Percentiles rank a stretch among this genome's conserved stretches.
These are phyloP conservation scores for Brachyistius frenatus DNA, from an alignment of 2,113 vertebrate species.

Conservation along the genomic window DNA sequence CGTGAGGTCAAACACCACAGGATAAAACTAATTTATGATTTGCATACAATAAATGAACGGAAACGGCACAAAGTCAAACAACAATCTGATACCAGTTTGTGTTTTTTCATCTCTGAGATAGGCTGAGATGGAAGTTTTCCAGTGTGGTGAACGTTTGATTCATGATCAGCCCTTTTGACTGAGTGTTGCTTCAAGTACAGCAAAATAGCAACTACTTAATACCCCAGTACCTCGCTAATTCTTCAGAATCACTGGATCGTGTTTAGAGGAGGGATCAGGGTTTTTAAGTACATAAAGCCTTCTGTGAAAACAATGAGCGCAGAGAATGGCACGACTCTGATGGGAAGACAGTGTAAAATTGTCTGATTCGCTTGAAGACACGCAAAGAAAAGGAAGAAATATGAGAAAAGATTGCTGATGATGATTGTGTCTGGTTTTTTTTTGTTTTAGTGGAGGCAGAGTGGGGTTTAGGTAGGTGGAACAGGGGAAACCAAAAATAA, in stretches of 20 bases:
- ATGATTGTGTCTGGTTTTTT: constrained; percentile 59
- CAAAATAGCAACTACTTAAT: constrained; percentile 33
- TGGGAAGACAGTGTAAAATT: constrained; percentile 71
- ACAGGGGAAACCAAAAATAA: background rate
- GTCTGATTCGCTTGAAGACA: constrained; percentile 71
- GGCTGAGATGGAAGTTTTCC: background rate
- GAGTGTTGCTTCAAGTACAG: background rate
- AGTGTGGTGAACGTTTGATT: constrained; percentile 26
- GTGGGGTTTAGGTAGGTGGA: constrained; percentile 17
- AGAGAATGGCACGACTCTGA: constrained; percentile 56
- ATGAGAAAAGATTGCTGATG: constrained; percentile 61
- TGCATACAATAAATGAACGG: background rate
- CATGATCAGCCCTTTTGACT: constrained; percentile 40
- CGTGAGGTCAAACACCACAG: background rate
- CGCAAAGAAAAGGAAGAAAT: constrained; percentile 64
- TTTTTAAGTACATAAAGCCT: constrained; percentile 61
- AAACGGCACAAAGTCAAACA: constrained; percentile 1
- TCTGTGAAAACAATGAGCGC: constrained; percentile 58
- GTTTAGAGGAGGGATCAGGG: constrained; percentile 52
- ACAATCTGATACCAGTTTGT: background rate
- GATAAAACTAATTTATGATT: background rate
- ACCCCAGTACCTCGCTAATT: constrained; percentile 47
- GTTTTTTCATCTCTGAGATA: constrained; percentile 7
- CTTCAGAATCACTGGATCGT: constrained; percentile 55
- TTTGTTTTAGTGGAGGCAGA: background rate